Evolutionary conservation across 2,797 vertebrate genomes (phyloP).

Genomic region (Poliocrania exsul): DNA sequence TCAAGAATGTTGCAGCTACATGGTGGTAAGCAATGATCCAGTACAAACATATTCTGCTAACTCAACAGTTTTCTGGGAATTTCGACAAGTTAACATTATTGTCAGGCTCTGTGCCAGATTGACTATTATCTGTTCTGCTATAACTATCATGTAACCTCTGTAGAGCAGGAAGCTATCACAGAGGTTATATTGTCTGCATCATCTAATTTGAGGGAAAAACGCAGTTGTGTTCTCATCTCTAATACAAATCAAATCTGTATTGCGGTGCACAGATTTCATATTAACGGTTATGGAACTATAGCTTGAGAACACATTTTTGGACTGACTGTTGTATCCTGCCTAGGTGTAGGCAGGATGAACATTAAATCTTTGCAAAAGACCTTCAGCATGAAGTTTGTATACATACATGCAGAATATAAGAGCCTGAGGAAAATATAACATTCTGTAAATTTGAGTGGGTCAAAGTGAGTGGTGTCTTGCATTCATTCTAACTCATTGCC

Average conservation of each 20-base stretch:
- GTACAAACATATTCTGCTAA: conserved; percentile 1
- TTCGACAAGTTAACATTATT: neutral
- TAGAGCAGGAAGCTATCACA: neutral
- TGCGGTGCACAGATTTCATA: neutral
- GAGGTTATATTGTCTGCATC: neutral
- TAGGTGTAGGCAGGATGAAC: neutral
- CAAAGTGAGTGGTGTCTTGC: neutral
- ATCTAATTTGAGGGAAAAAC: neutral
- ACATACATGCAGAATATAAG: rapidly evolving
- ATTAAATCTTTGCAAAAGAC: neutral
- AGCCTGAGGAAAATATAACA: rapidly evolving
- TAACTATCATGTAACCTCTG: neutral
- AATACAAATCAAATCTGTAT: neutral
- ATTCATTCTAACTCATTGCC: neutral
- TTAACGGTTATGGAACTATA: neutral
- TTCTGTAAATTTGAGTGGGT: neutral
- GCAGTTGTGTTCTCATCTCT: neutral
- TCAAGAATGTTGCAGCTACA: neutral
- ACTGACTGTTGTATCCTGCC: neutral
- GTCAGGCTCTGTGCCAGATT: neutral
- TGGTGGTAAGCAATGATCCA: neutral
- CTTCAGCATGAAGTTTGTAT: rapidly evolving
- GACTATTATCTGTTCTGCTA: neutral
- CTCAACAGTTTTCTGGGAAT: conserved; percentile 35
- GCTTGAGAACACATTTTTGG: neutral